Evolutionary conservation across 2,888 invertebrate species (phyloP), one percentile per base, ranked within the genome.

Genomic region (Eupithecia dodoneata): DNA sequence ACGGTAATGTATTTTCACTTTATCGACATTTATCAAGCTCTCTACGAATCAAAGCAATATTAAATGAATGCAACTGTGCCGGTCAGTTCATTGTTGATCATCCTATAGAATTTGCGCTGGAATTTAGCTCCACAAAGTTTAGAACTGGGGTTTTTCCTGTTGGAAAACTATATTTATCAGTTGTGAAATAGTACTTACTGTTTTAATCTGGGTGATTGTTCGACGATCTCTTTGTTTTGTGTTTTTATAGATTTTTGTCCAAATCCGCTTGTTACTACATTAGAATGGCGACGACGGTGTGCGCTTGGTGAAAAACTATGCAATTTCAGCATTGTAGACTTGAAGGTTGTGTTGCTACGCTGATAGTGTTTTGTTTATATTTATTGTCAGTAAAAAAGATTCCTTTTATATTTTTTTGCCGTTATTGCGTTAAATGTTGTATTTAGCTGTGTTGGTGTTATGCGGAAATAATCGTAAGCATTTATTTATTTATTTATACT

Each of bases 31-130:
- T 49, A 65, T 69, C 74, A 71, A 76, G 47, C 88, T 78, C 86
- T 89, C 76, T 44, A 76, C 89, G 72, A 90, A 90, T 90, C 89
- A 90, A 85, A 79, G 76, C 74, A 66, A 72, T 75, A 79, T 81
- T 82, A 83, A 87, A 78, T 79, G 78, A 79, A 78, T 83, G 83
- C 81, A 83, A 77, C 78, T 76, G 78, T 77, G 83, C 71, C 81
- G 15, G 9, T 70, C 47, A 81, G 76, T 81, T 72, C 45, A 74
- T 80, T 79, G 79, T 79, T 76, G 74, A 69, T 49, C 70, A 12
- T 66, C 74, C 69, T 71, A 72, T 71, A 45, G 72, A 74, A 42
- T 75, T 44, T 42, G 15, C 44, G 66, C 15, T 45, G 71, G 67
- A 15, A 44, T 70, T 75, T 7, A 1, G 52, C n/a, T 65, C 65